Evolutionary conservation across 2,888 invertebrate genomes (phyloP).

Genomic region (Escarpia spicata): DNA sequence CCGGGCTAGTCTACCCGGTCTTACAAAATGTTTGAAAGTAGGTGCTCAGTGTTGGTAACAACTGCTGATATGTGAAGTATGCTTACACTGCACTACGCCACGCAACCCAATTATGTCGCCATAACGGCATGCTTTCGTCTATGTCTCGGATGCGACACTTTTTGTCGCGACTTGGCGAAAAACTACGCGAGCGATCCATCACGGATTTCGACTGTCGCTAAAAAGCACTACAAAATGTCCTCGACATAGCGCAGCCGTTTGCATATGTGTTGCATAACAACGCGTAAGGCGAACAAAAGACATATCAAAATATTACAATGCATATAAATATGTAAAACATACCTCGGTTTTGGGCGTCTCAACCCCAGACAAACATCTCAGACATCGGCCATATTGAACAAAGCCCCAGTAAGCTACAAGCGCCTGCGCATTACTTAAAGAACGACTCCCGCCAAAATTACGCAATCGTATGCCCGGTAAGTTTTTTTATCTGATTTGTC

Average conservation of each 20-base stretch:
- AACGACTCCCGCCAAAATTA: conserved; percentile 16
- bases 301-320: neutral
- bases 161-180: neutral
- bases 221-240: conserved; percentile 8
- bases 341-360: conserved; percentile 16
- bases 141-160: conserved; percentile 9
- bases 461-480: neutral
- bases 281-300: neutral
- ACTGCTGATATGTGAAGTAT: neutral
- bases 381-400: conserved; percentile 16
- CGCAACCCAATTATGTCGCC: conserved; percentile 2
- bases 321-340: neutral
- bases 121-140: neutral
- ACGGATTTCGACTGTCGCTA: neutral
- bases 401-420: conserved; percentile 13
- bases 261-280: conserved; percentile 6
- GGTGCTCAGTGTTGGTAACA: neutral
- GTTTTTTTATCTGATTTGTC: neutral
- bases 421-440: conserved; percentile 13
- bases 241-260: neutral
- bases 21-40: neutral
- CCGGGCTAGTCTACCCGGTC: neutral
- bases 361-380: conserved; percentile 16
- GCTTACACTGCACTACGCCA: neutral
- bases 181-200: conserved; percentile 16